A percentile compares a stretch with the other conserved stretches of the same genome.
Evolutionary conservation across 1,140 invertebrate genomes (phyloP).

Genomic region (Orchestia grillus): DNA sequence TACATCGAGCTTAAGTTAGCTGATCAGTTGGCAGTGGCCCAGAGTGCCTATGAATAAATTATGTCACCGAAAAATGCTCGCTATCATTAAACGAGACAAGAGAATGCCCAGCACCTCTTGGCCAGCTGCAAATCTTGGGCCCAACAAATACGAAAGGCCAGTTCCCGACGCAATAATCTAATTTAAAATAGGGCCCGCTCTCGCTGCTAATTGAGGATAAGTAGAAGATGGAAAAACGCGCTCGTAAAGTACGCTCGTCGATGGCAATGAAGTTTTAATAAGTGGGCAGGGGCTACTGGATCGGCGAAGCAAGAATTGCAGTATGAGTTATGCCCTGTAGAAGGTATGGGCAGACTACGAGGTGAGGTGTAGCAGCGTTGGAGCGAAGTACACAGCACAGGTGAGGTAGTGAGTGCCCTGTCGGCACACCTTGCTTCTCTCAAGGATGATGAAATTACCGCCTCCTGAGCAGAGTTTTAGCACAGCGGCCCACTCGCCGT

Average conservation of each 20-base stretch:
- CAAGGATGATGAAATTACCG: background rate
- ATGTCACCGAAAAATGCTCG: conserved; percentile 51
- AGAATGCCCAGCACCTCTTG: conserved; percentile 47
- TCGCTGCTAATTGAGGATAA: conserved; percentile 52
- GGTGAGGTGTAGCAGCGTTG: background rate
- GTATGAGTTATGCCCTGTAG: background rate
- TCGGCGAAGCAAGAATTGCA: background rate
- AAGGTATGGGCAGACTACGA: background rate
- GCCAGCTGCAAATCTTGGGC: conserved; percentile 38
- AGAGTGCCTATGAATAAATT: conserved; percentile 45
- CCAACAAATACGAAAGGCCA: conserved; percentile 22
- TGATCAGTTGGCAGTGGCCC: conserved; percentile 35
- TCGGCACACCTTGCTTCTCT: background rate
- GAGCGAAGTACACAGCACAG: background rate
- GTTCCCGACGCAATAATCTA: conserved; percentile 51
- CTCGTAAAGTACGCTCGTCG: conserved; percentile 47
- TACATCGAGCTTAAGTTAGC: conserved; percentile 8
- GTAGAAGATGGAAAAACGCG: conserved; percentile 54
- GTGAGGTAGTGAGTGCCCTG: background rate
- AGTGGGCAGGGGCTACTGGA: conserved; percentile 49
- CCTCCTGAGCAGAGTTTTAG: background rate
- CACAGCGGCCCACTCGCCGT: background rate
- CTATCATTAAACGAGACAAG: conserved; percentile 54
- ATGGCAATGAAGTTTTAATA: conserved; percentile 57
- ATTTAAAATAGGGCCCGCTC: conserved; percentile 54